These are phyloP conservation scores for Pheucticus melanocephalus DNA, from an alignment of 2,113 vertebrate genomes.

Conservation along the genomic window DNA sequence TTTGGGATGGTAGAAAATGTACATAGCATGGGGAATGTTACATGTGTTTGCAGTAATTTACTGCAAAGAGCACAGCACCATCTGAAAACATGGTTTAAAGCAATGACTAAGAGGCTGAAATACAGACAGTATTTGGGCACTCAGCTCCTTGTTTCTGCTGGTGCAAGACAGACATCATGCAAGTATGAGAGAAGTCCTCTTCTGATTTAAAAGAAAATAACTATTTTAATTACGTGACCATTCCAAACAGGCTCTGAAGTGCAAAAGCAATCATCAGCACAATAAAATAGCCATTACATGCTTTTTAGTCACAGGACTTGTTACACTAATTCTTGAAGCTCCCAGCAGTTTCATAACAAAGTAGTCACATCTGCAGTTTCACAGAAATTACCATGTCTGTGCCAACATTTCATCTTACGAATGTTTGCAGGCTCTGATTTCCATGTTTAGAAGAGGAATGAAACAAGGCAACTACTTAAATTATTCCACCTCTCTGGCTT, in stretches of 20 bases:
- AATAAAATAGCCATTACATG: not conserved
- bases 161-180: not conserved
- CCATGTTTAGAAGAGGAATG: constrained; percentile 45
- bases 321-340: not conserved
- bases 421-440: not conserved
- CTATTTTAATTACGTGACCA: not conserved
- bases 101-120: not conserved
- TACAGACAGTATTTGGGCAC: not conserved
- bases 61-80: not conserved
- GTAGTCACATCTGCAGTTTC: constrained; percentile 31
- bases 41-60: not conserved
- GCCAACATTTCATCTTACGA: not conserved
- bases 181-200: not conserved
- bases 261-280: not conserved
- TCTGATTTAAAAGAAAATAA: not conserved
- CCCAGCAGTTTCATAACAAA: constrained; percentile 44
- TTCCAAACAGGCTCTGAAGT: not conserved
- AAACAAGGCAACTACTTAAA: constrained; percentile 29
- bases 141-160: not conserved
- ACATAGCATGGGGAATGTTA: not conserved
- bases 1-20: not conserved
- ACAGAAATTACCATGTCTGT: not conserved
- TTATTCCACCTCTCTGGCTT: constrained; percentile 14
- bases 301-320: constrained; percentile 22
- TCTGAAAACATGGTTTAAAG: not conserved